Conservation (phyloP, 2,113 vertebrate genomes). For the Grallaria varia region DNA sequence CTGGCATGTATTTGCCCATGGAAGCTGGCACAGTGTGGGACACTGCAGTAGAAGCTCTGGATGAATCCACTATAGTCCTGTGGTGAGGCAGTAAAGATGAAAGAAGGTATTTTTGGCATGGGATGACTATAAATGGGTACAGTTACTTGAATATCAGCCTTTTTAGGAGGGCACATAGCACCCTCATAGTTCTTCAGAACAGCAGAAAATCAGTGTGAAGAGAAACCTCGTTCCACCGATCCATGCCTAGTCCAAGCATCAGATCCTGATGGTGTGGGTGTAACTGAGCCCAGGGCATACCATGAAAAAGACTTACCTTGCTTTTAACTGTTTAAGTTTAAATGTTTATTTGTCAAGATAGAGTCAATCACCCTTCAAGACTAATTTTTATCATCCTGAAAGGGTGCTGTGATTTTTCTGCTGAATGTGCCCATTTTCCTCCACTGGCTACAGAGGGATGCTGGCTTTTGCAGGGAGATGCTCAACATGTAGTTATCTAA, state of each 20-base stretch:
- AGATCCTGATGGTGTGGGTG: not conserved
- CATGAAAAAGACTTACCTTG: not conserved
- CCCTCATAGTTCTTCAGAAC: not conserved
- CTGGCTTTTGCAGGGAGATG: not conserved
- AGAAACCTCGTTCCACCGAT: not conserved
- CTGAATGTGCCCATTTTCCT: not conserved
- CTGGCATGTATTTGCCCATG: not conserved
- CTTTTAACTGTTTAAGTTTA: not conserved
- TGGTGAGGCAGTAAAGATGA: not conserved
- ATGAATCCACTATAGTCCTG: not conserved
- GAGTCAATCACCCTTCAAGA: not conserved
- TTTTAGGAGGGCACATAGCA: rapidly evolving
- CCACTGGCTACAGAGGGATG: not conserved
- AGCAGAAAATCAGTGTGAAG: not conserved
- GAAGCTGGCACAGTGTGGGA: not conserved
- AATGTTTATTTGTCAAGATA: not conserved
- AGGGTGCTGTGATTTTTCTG: not conserved
- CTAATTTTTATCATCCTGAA: not conserved
- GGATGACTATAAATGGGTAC: not conserved
- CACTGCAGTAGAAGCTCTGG: not conserved
- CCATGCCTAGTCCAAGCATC: not conserved
- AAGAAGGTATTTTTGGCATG: not conserved
- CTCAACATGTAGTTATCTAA: not conserved
- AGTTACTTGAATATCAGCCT: not conserved
- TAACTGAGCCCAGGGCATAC: not conserved